Conservation (phyloP, 1,140 invertebrate species). For the Muscidifurax raptorellus region DNA sequence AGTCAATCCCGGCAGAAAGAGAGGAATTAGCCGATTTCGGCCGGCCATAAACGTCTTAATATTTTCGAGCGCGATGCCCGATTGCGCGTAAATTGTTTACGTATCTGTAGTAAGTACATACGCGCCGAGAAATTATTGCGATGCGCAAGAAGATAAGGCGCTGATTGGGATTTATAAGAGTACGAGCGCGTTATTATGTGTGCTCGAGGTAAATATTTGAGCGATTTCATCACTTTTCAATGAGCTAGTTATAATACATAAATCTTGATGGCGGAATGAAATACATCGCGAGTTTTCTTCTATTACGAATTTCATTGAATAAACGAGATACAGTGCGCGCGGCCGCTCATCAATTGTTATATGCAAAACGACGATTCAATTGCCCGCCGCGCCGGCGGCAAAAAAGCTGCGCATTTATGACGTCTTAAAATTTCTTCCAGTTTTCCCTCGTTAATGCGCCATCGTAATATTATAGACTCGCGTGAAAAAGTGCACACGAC, state of each 20-base stretch:
- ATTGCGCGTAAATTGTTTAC: conserved; percentile 15
- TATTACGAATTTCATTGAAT: no score
- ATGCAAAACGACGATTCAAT: no score
- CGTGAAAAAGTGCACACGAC: background rate
- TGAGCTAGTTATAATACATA: background rate
- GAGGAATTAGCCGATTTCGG: background rate
- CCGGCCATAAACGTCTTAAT: conserved; percentile 22
- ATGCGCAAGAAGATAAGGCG: background rate
- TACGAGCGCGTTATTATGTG: background rate
- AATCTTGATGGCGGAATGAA: background rate
- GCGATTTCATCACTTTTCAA: conserved; percentile 15
- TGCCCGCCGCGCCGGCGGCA: no score
- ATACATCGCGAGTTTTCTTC: background rate
- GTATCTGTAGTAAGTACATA: no score
- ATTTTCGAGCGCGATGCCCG: background rate
- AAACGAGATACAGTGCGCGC: no score
- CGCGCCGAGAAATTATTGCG: background rate
- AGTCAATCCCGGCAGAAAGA: background rate
- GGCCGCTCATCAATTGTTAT: no score
- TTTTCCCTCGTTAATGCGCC: no score
- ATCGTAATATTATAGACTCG: no score
- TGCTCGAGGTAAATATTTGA: conserved; percentile 21
- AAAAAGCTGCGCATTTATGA: no score
- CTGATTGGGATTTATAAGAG: conserved; percentile 36
- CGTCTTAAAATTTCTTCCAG: no score